phyloP scores from a whole-genome alignment of 2,888 invertebrate species.

The Melolontha melolontha region DNA sequence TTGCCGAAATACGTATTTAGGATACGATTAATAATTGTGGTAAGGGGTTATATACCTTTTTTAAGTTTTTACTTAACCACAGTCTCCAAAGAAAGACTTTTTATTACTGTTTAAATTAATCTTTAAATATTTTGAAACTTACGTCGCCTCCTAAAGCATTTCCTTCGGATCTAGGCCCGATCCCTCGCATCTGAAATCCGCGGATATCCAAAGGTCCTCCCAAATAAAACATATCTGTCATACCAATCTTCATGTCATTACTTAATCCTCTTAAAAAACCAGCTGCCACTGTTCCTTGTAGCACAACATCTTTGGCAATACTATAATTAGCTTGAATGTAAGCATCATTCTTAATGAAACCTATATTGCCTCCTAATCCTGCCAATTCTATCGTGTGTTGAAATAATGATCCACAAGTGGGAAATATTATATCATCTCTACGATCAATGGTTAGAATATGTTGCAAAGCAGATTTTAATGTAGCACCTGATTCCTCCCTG shows the following conservation, averaged over 20 bases:
- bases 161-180: conserved; percentile 86
- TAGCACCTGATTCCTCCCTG: conserved; percentile 89
- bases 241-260: conserved; percentile 70
- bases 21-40: too few relatives aligned
- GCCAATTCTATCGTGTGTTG: conserved; percentile 87
- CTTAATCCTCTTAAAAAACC: conserved; percentile 77
- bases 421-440: conserved; percentile 85
- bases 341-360: conserved; percentile 86
- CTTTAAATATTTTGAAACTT: conserved; percentile 48
- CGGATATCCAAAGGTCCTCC: conserved; percentile 91
- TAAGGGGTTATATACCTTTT: too few relatives aligned
- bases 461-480: conserved; percentile 87
- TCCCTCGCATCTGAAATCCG: conserved; percentile 89
- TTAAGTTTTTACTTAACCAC: too few relatives aligned
- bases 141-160: conserved; percentile 79
- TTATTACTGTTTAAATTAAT: too few relatives aligned
- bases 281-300: conserved; percentile 68
- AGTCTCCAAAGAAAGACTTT: too few relatives aligned
- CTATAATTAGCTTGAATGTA: conserved; percentile 76
- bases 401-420: conserved; percentile 77
- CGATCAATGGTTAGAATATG: conserved; percentile 84
- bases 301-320: conserved; percentile 51
- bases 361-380: conserved; percentile 92
- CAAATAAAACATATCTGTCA: conserved; percentile 83
- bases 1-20: too few relatives aligned